Evolutionary conservation across 2,797 vertebrate species (phyloP).

Genomic region (Enteromius thamalakanensis): DNA sequence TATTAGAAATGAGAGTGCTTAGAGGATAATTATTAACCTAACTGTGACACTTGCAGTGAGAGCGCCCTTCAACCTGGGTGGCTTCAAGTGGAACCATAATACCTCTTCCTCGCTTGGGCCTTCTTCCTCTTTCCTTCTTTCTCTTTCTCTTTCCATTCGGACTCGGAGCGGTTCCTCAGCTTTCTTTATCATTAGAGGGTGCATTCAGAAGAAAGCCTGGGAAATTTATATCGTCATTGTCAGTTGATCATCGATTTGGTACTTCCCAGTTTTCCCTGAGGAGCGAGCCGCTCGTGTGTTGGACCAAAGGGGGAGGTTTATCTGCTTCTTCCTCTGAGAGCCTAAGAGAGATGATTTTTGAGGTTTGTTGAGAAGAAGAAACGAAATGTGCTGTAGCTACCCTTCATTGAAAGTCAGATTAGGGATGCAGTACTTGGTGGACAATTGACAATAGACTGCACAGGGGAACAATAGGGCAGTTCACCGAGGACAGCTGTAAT

Average conservation of each 20-base stretch:
- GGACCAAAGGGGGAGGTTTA: conserved; percentile 40
- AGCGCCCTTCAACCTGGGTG: conserved; percentile 49
- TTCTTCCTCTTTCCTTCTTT: conserved; percentile 17
- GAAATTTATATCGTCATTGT: conserved; percentile 74
- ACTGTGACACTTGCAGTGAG: conserved; percentile 46
- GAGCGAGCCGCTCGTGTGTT: conserved; percentile 69
- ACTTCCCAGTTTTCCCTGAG: conserved; percentile 72
- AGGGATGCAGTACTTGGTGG: conserved; percentile 21
- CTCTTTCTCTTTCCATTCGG: background rate
- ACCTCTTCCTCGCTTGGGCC: conserved; percentile 31
- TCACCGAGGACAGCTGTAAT: conserved; percentile 51
- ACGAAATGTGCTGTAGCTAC: conserved; percentile 4
- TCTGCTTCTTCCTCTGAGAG: background rate
- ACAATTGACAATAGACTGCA: conserved; percentile 46
- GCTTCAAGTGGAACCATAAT: conserved; percentile 51
- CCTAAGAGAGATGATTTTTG: conserved; percentile 1
- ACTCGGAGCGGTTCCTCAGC: background rate
- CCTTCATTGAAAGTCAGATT: conserved; percentile 38
- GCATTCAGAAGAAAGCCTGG: conserved; percentile 47
- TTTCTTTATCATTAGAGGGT: conserved; percentile 53
- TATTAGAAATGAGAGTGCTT: conserved; percentile 60
- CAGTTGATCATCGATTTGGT: conserved; percentile 78
- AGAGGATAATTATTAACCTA: conserved; percentile 59
- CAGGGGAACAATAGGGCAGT: conserved; percentile 35
- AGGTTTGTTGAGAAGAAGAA: conserved; percentile 34